A percentile compares a stretch with the other conserved stretches of the same genome.
phyloP scores from a whole-genome alignment of 2,888 invertebrate species.

The Gisinianus flammeolus region DNA sequence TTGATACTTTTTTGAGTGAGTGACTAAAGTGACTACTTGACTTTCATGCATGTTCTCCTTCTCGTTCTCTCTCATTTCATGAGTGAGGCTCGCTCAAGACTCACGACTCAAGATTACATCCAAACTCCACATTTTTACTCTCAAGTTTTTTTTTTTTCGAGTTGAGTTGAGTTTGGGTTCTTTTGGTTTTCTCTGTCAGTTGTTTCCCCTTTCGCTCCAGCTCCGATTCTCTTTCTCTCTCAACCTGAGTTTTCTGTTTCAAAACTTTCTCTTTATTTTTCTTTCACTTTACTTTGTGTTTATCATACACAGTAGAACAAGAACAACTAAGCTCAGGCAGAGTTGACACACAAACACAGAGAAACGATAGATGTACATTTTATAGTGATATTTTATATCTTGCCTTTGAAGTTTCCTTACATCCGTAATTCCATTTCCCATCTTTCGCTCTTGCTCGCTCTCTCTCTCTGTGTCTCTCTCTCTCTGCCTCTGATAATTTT shows the following conservation, averaged over 20 bases:
- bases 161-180: background rate
- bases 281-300: background rate
- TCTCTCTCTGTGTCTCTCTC: background rate
- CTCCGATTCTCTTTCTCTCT: background rate
- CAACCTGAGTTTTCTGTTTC: background rate
- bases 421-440: background rate
- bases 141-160: background rate
- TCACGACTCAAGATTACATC: no score
- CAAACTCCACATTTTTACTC: background rate
- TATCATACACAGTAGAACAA: background rate
- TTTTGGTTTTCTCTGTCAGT: background rate
- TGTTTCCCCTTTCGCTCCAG: background rate
- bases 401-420: background rate
- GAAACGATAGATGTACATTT: no score
- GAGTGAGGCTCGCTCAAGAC: background rate
- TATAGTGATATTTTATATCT: background rate
- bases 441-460: background rate
- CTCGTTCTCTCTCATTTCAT: background rate
- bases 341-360: background rate
- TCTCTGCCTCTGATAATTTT: background rate
- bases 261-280: background rate
- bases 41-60: background rate
- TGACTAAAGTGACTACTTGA: constrained; percentile 9
- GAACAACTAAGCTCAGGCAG: background rate
- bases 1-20: constrained; percentile 17